Evolutionary conservation across 2,888 invertebrate species (phyloP).

Genomic region (Euspilapteryx auroguttella): DNA sequence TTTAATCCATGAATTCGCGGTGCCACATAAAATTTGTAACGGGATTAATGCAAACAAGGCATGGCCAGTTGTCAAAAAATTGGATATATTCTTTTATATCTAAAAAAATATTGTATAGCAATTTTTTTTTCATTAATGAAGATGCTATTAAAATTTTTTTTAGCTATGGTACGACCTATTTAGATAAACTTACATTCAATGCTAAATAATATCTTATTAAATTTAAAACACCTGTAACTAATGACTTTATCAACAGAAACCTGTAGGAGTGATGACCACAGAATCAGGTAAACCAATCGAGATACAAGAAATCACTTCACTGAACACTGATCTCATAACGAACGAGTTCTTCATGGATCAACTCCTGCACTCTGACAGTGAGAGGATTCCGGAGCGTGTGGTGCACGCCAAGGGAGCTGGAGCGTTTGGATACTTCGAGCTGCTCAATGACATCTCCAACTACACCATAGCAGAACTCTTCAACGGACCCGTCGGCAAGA

Average conservation of each 20-base stretch:
- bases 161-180: too few relatives aligned
- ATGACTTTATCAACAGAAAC: constrained; percentile 27
- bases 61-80: too few relatives aligned
- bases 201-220: too few relatives aligned
- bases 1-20: too few relatives aligned
- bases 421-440: constrained; percentile 80
- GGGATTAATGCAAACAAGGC: too few relatives aligned
- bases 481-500: constrained; percentile 72
- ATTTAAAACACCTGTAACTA: too few relatives aligned
- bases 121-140: too few relatives aligned
- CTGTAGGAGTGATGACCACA: constrained; percentile 65
- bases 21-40: too few relatives aligned
- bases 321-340: constrained; percentile 75
- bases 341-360: constrained; percentile 72
- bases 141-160: too few relatives aligned
- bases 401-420: constrained; percentile 92
- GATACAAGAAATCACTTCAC: constrained; percentile 68
- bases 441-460: constrained; percentile 77
- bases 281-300: constrained; percentile 77
- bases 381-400: constrained; percentile 88
- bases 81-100: too few relatives aligned
- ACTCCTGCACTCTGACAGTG: constrained; percentile 40
- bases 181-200: too few relatives aligned
- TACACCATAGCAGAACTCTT: constrained; percentile 78
- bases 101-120: too few relatives aligned